Evolutionary conservation across 2,888 invertebrate genomes (phyloP).

Genomic region (Cryptocheilus praepositus): DNA sequence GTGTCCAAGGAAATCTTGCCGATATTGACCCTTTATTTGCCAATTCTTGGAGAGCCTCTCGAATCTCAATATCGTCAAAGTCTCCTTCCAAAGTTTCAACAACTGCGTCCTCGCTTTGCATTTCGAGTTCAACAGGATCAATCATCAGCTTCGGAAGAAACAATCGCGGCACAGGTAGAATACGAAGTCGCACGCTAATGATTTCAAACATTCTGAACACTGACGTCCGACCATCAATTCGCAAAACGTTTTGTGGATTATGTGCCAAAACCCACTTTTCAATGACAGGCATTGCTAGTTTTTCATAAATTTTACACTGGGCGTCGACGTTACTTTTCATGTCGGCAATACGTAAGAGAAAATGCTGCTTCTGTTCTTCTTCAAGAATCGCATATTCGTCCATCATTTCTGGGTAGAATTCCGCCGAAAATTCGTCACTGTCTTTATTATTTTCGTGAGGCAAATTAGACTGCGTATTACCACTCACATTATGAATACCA

Average conservation of each 20-base stretch:
- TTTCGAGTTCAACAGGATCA: background rate
- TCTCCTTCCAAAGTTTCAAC: slow-evolving; percentile 54
- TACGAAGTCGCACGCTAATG: slow-evolving; percentile 25
- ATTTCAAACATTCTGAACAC: slow-evolving; percentile 76
- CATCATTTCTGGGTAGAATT: slow-evolving; percentile 31
- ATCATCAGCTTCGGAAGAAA: slow-evolving; percentile 30
- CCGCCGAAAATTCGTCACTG: slow-evolving; percentile 6
- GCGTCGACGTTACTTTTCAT: slow-evolving; percentile 73
- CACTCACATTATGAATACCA: slow-evolving; percentile 37
- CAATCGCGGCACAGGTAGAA: slow-evolving; percentile 29
- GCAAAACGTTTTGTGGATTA: slow-evolving; percentile 77
- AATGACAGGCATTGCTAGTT: slow-evolving; percentile 74
- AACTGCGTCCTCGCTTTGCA: slow-evolving; percentile 31
- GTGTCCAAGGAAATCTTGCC: slow-evolving; percentile 72
- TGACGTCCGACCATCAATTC: slow-evolving; percentile 78
- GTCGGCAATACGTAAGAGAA: slow-evolving; percentile 76
- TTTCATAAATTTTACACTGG: slow-evolving; percentile 77
- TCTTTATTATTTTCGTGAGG: background rate
- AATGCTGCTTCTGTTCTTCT: slow-evolving; percentile 72
- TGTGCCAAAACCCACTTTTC: slow-evolving; percentile 77
- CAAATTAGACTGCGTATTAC: background rate
- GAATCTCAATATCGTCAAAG: slow-evolving; percentile 53
- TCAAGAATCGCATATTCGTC: slow-evolving; percentile 26
- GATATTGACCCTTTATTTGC: slow-evolving; percentile 61
- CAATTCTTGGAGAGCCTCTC: slow-evolving; percentile 68